Evolutionary conservation across 2,113 vertebrate species (phyloP).

Genomic region (Candoia aspera): DNA sequence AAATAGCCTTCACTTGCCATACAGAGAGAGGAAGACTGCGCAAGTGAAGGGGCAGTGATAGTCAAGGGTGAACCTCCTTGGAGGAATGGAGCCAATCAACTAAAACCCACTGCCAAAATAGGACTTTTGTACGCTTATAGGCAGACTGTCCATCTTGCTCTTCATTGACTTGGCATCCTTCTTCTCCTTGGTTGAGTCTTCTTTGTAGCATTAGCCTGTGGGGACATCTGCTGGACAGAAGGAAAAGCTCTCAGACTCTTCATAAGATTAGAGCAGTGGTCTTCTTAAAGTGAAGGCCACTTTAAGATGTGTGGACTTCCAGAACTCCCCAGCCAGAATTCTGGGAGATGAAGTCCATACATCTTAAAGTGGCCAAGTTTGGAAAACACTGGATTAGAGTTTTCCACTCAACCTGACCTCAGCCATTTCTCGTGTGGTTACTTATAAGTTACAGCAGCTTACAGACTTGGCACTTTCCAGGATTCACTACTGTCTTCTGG

Average conservation of each 20-base stretch:
- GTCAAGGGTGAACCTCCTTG: background rate
- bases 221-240: slow-evolving; percentile 8
- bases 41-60: background rate
- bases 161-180: background rate
- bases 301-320: background rate
- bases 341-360: background rate
- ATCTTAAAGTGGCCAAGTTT: background rate
- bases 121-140: background rate
- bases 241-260: background rate
- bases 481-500: too few species aligned
- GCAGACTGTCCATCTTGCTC: background rate
- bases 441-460: rapidly evolving
- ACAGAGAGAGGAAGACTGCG: background rate
- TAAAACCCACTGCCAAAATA: background rate
- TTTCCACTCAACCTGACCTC: rapidly evolving
- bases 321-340: background rate
- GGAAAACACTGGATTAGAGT: too few species aligned
- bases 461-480: rapidly evolving
- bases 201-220: background rate
- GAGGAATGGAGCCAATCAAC: background rate
- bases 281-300: too few species aligned
- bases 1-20: background rate
- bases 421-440: rapidly evolving
- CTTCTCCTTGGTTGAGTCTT: too few species aligned
- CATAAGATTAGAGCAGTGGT: background rate